Conservation (phyloP, 35 echinoderm and acorn worm species). For the Ophioderma brevispina region DNA sequence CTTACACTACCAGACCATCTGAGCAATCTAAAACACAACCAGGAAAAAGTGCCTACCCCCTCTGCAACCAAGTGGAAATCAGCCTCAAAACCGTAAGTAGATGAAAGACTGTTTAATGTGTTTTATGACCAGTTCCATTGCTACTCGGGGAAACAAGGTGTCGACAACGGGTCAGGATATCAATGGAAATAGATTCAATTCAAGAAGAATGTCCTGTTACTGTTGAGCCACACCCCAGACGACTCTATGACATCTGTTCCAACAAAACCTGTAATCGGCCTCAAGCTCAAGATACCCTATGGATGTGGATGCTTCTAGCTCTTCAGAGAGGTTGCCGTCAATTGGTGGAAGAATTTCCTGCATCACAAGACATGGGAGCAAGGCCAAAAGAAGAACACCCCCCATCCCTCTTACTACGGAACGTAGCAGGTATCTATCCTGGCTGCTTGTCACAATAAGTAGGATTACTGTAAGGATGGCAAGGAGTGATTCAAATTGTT, state of each 20-base stretch:
- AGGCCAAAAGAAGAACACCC: neutral
- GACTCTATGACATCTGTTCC: neutral
- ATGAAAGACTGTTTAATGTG: too few relatives aligned
- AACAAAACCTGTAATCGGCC: neutral
- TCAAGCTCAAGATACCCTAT: constrained; percentile 28
- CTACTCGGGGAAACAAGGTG: neutral
- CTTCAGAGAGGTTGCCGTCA: neutral
- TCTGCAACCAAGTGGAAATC: neutral
- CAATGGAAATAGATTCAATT: neutral
- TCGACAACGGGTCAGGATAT: constrained; percentile 3
- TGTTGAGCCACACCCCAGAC: neutral
- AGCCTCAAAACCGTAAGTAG: too few relatives aligned
- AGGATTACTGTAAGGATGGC: too few relatives aligned
- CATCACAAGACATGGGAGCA: neutral
- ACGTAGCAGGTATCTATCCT: constrained; percentile 20
- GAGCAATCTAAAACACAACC: too few relatives aligned
- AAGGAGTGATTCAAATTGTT: too few relatives aligned
- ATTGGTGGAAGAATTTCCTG: neutral
- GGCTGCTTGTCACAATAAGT: too few relatives aligned
- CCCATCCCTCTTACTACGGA: neutral
- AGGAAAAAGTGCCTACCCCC: neutral
- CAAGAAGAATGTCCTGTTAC: neutral
- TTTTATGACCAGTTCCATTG: neutral
- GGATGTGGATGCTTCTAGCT: constrained; percentile 22
- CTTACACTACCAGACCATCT: constrained; percentile 43